Evolutionary conservation across 30 jellyfish, hydroid and myxozoan genomes (phyloP).

Genomic region (Morbakka virulenta): DNA sequence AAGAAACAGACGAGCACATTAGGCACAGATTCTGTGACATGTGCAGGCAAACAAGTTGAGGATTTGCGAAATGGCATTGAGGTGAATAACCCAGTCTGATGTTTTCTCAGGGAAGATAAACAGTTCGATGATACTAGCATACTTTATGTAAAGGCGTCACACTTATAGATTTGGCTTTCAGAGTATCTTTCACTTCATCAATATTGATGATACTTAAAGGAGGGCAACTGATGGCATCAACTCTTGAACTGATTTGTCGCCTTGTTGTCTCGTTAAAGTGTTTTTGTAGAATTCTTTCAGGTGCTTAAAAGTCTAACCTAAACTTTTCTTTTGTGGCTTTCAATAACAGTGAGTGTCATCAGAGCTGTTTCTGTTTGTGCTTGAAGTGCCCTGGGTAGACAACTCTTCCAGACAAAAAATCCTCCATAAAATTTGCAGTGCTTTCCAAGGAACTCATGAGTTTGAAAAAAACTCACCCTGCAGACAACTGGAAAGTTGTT

Average conservation of each 20-base stretch:
- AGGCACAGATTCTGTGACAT: constrained; percentile 66
- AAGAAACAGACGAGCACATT: constrained; percentile 26
- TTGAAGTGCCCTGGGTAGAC: constrained; percentile 39
- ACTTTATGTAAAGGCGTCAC: constrained; percentile 29
- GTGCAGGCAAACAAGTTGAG: constrained; percentile 66
- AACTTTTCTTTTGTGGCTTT: too few relatives aligned
- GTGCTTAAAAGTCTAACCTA: too few relatives aligned
- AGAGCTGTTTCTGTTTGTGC: too few relatives aligned
- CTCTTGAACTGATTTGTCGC: too few relatives aligned
- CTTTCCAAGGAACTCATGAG: constrained; percentile 70
- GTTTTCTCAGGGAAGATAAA: constrained; percentile 71
- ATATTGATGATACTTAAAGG: too few relatives aligned
- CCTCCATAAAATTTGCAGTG: constrained; percentile 57
- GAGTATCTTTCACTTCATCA: too few relatives aligned
- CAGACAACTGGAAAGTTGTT: constrained; percentile 6
- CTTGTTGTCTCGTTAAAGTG: too few relatives aligned
- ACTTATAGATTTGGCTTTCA: too few relatives aligned
- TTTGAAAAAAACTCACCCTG: too few relatives aligned
- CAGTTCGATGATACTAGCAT: constrained; percentile 38
- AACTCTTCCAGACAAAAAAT: constrained; percentile 59
- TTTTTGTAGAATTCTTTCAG: too few relatives aligned
- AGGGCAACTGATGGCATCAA: too few relatives aligned
- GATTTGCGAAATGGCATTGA: constrained; percentile 41
- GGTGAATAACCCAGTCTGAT: constrained; percentile 63
- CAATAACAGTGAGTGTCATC: too few relatives aligned